Evolutionary conservation across 2,888 invertebrate genomes (phyloP).

Genomic region (Drosophila subsilvestris): DNA sequence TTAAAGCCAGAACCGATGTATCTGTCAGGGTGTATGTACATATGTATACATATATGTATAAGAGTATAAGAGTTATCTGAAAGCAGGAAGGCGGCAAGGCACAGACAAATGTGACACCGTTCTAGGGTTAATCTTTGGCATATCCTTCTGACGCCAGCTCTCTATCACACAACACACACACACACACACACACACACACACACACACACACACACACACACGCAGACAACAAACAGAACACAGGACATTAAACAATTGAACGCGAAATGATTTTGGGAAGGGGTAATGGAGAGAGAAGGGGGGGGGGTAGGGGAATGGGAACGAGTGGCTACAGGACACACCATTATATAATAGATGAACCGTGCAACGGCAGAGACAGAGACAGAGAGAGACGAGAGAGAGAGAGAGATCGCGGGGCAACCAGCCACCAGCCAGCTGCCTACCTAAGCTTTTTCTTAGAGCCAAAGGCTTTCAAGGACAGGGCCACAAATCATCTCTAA

Average conservation of each 20-base stretch:
- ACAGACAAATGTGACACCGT: background rate
- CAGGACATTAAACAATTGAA: conserved; percentile 73
- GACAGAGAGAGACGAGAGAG: conserved; percentile 8
- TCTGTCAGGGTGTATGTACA: background rate
- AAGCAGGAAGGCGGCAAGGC: background rate
- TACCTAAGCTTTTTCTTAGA: conserved; percentile 46
- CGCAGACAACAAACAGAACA: conserved; percentile 27
- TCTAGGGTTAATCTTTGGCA: background rate
- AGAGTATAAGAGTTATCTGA: background rate
- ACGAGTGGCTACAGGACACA: conserved; percentile 54
- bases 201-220: background rate
- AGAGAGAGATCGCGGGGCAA: conserved; percentile 16
- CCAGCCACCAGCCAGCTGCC: conserved; percentile 30
- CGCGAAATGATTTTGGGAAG: conserved; percentile 25
- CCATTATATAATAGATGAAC: conserved; percentile 42
- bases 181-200: no score
- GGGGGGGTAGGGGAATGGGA: background rate
- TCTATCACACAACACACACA: no score
- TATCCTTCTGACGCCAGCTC: background rate
- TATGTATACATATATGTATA: no score
- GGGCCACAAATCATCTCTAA: conserved; percentile 27
- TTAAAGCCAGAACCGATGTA: no score
- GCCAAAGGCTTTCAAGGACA: conserved; percentile 65
- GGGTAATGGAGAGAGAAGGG: background rate
- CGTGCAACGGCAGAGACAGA: conserved; percentile 1